Evolutionary conservation across 2,113 vertebrate genomes (phyloP).

Genomic region (Eolophus roseicapilla): DNA sequence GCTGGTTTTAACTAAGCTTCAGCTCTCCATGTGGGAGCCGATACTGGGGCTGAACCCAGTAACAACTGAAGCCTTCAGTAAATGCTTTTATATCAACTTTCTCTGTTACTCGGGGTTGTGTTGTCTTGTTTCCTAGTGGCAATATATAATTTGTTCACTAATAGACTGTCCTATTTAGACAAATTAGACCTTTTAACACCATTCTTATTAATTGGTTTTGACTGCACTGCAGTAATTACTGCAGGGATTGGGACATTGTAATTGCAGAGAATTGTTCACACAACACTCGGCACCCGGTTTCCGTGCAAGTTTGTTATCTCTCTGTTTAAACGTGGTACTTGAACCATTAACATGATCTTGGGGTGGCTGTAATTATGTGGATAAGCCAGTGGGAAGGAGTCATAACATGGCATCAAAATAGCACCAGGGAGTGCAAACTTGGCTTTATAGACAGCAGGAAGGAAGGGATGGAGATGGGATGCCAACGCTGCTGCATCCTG

Average conservation of each 20-base stretch:
- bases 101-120: neutral
- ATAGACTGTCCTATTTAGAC: conserved; percentile 1
- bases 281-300: neutral
- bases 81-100: neutral
- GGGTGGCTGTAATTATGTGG: neutral
- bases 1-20: neutral
- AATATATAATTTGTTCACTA: conserved; percentile 19
- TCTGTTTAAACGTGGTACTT: neutral
- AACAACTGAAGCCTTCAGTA: neutral
- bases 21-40: neutral
- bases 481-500: accelerated
- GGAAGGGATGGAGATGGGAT: neutral
- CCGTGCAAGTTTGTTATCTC: neutral
- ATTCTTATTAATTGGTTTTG: conserved; percentile 19
- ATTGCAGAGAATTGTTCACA: conserved; percentile 28
- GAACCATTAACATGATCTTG: neutral
- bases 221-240: conserved; percentile 17
- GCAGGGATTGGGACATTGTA: neutral
- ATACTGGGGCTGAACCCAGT: neutral
- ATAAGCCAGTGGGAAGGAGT: neutral
- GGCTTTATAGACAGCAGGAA: neutral
- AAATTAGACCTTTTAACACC: conserved; percentile 40
- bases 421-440: neutral
- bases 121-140: conserved; percentile 5
- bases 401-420: neutral